Conservation (phyloP, 2,113 vertebrate species). For the Ochotona curzoniae region DNA sequence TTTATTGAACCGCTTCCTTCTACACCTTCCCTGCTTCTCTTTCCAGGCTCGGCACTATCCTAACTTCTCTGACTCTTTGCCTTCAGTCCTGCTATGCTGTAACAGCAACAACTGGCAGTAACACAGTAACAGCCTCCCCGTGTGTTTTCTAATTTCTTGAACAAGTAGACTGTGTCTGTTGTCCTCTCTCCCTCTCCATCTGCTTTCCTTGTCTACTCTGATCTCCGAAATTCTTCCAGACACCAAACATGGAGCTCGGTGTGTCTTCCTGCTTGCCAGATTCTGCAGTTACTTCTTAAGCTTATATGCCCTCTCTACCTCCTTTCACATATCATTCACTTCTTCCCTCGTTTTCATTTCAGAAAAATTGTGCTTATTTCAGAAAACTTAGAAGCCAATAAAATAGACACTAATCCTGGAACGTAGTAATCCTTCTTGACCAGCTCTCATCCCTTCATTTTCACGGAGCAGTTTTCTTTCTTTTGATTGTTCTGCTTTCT, state of each 20-base stretch:
- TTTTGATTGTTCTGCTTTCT: not conserved
- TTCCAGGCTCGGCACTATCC: too few species aligned
- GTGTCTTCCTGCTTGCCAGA: not conserved
- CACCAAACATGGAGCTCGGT: not conserved
- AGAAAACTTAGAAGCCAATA: constrained; percentile 10
- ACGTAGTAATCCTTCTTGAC: constrained; percentile 18
- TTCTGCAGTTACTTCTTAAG: not conserved
- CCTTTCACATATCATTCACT: not conserved
- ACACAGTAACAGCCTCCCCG: too few species aligned
- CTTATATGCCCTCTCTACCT: not conserved
- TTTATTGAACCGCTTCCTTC: not conserved
- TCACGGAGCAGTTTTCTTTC: not conserved
- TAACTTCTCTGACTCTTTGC: not conserved
- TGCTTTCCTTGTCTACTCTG: not conserved
- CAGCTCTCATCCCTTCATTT: constrained; percentile 22
- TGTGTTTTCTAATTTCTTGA: not conserved
- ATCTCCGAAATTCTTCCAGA: not conserved
- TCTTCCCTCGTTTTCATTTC: constrained; percentile 39
- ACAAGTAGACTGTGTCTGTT: not conserved
- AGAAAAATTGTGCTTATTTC: constrained; percentile 16
- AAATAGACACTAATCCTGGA: not conserved
- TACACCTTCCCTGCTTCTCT: not conserved
- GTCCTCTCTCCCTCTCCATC: not conserved
- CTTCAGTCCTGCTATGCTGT: not conserved
- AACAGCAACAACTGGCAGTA: not conserved